Base-by-base conservation (phyloP, 1,140 invertebrate genomes). In the Caenorhabditis briggsae region DNA sequence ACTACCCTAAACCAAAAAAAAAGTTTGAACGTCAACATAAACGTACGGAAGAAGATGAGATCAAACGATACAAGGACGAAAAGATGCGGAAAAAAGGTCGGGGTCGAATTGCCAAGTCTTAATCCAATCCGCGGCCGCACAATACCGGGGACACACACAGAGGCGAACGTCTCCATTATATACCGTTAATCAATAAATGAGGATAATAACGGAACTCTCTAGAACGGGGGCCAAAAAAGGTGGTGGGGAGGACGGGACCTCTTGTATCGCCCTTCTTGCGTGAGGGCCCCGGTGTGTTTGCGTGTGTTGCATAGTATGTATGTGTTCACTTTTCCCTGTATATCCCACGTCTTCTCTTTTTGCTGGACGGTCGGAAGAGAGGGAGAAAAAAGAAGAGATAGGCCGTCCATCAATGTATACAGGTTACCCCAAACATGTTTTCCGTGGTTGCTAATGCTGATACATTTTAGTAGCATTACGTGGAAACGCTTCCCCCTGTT, bases 401-500 rank as follows among this genome's bases (percentile, higher is more conserved):
- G 61, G 8, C 23, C 8, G 12, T 25, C 23, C 33, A 25, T 18
- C 64, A 70, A 25, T 53, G 46, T 78, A 78, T 78, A 50, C 70
- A 78, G 46, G 70, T 78, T 78, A 78, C 70, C 46, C 70, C 2
- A 50, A 78, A 78, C 70, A 78, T 50, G 70, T 78, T 78, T 78
- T 78, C 43, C 46, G 23, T 65, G 5, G 64, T 46, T 78, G 70
- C 70, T 41, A 78, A 78, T 78, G 20, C 70, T 70, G 64, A 70
- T 70, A 46, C 46, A 46, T 25, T 46, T 78, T 53, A 50, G 43
- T 41, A 50, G 43, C 41, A 25, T 46, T 70, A 70, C 64, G 43
- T 70, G 12, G 33, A 33, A 41, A 8, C 9, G 14, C 46, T 14
- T 25, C 14, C 11, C 20, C 25, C 20, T 61, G 12, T 61, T 11